Evolutionary conservation across 2,113 vertebrate genomes (phyloP).

Genomic region (Henicopernis longicauda): DNA sequence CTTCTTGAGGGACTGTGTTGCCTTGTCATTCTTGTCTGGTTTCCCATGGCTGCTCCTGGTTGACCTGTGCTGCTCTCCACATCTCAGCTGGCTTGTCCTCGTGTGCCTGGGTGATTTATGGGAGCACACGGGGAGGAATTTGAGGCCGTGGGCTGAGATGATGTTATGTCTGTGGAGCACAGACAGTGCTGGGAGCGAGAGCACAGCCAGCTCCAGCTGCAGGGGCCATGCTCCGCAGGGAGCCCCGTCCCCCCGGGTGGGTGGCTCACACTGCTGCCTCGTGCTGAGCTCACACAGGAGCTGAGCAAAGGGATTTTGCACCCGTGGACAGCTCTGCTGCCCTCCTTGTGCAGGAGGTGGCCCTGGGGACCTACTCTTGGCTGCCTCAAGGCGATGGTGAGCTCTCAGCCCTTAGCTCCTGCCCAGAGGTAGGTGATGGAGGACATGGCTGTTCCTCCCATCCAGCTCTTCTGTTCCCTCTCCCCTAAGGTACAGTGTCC

Average conservation of each 20-base stretch:
- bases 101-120: not conserved
- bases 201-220: slow-evolving; percentile 48
- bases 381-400: not conserved
- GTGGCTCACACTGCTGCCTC: not conserved
- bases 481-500: slow-evolving; percentile 73
- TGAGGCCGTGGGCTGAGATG: slow-evolving; percentile 36
- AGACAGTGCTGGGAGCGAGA: not conserved
- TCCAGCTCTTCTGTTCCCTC: not conserved
- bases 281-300: not conserved
- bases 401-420: not conserved
- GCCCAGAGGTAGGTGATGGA: not conserved
- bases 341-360: not conserved
- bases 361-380: not conserved
- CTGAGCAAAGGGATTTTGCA: not conserved
- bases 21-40: not conserved
- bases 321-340: not conserved
- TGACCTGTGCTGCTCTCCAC: not conserved
- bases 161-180: slow-evolving; percentile 45
- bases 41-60: not conserved
- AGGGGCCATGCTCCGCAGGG: not conserved
- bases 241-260: rapidly evolving
- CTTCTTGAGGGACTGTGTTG: not conserved
- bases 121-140: not conserved
- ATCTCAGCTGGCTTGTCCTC: not conserved
- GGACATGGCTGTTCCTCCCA: not conserved